Evolutionary conservation across 2,888 invertebrate genomes (phyloP).

Genomic region (Xanthostigma xanthostigma): DNA sequence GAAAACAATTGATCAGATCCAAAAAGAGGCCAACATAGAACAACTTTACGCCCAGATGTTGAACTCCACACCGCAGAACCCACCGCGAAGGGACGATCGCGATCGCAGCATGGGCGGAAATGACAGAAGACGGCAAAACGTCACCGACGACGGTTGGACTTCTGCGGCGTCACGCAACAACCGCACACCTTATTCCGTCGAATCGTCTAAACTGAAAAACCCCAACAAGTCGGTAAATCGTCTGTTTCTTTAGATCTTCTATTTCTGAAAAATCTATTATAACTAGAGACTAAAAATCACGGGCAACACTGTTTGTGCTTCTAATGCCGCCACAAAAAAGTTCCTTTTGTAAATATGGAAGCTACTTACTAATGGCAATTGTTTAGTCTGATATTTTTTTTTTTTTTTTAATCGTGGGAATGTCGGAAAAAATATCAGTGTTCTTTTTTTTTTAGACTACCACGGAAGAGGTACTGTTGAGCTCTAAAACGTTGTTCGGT

Average conservation of each 20-base stretch:
- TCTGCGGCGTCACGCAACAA: constrained; percentile 19
- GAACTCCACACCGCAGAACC: constrained; percentile 26
- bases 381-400: too few species aligned
- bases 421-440: too few species aligned
- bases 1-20: constrained; percentile 89
- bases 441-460: constrained; percentile 21
- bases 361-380: too few species aligned
- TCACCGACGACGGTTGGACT: constrained; percentile 25
- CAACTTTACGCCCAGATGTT: constrained; percentile 51
- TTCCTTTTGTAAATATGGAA: too few species aligned
- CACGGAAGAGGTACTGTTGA: constrained; percentile 30
- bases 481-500: constrained; percentile 26
- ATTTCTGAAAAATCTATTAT: too few species aligned
- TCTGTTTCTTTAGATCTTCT: too few species aligned
- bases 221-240: constrained; percentile 27
- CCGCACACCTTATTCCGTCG: constrained; percentile 25
- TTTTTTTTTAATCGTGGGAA: too few species aligned
- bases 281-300: background rate
- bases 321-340: too few species aligned
- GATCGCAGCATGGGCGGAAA: constrained; percentile 30
- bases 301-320: too few species aligned
- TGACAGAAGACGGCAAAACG: constrained; percentile 24
- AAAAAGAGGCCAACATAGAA: constrained; percentile 74
- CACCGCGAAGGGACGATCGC: constrained; percentile 46
- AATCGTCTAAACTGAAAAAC: constrained; percentile 32